Base-by-base conservation (phyloP, 2,113 vertebrate species). In the Pteronura brasiliensis region DNA sequence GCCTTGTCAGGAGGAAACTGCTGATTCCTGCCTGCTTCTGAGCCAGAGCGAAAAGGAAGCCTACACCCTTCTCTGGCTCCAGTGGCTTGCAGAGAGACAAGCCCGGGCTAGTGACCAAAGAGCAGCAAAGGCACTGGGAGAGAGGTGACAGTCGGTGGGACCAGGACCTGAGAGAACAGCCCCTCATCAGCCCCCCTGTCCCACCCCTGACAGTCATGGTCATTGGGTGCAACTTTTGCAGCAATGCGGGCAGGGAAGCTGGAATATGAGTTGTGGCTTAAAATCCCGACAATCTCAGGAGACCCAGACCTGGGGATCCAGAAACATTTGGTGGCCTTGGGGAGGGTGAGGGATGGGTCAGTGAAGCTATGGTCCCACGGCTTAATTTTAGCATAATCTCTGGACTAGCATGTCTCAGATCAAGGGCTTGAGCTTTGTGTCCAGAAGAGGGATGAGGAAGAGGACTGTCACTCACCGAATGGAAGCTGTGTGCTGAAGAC, bases 1-100 rank as follows among this genome's bases (percentile, higher is more conserved):
- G 10, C 42, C 96, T 96, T 97, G 97, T 98, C 90, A 61, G 80
- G 88, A 98, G 98, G 98, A 98, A 98, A 97, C 97, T 69, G 95
- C 96, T 95, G 97, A 98, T 97, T 98, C 97, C 98, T 97, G 97
- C 93, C 80, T 86, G 96, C 87, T 49, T 31, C 52, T 61, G 90
- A 96, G 96, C 93, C 94, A 95, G 77, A 93, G 92, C 44, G 65
- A 71, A 97, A 90, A 97, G 98, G 97, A 98, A 97, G 88, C 95
- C 23, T 31, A 88, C 94, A 94, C 96, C 88, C 82, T 65, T 36
- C 36, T 83, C 61, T 92, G 63, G 49, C 83, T 96, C 88, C 88
- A 84, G 55, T 44, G 49, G 27, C 36, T n/a, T 63, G 17, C 82
- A 47, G 85, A 94, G 89, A 82, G 87, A 96, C 97, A 95, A 97